Conservation (phyloP, 1,140 invertebrate genomes). For the Mizuhopecten yessoensis region DNA sequence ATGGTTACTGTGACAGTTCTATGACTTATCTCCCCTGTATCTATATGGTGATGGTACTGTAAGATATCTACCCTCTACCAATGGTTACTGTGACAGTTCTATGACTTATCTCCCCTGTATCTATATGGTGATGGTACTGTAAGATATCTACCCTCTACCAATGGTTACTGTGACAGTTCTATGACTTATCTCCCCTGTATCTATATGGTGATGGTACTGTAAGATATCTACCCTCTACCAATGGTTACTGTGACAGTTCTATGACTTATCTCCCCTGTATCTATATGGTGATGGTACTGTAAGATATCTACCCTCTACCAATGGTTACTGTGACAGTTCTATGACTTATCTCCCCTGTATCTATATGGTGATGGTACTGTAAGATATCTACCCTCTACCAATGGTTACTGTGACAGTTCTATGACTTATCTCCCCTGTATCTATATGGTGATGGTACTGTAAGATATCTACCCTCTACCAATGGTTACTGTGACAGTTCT, state of each 20-base stretch:
- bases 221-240: neutral
- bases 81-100: too few species aligned
- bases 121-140: neutral
- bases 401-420: constrained; percentile 95
- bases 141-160: neutral
- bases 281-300: neutral
- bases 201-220: neutral
- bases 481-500: constrained; percentile 95
- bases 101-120: neutral
- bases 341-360: too few species aligned
- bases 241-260: neutral
- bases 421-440: constrained; percentile 93
- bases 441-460: constrained; percentile 93
- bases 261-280: too few species aligned
- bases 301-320: neutral
- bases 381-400: constrained; percentile 97
- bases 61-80: neutral
- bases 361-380: too few species aligned
- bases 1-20: too few species aligned
- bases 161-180: too few species aligned
- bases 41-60: neutral
- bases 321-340: neutral
- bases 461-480: constrained; percentile 93
- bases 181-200: too few species aligned
- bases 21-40: neutral